Conservation (phyloP, 2,888 invertebrate species). For the Ichneumoninae sp. region DNA sequence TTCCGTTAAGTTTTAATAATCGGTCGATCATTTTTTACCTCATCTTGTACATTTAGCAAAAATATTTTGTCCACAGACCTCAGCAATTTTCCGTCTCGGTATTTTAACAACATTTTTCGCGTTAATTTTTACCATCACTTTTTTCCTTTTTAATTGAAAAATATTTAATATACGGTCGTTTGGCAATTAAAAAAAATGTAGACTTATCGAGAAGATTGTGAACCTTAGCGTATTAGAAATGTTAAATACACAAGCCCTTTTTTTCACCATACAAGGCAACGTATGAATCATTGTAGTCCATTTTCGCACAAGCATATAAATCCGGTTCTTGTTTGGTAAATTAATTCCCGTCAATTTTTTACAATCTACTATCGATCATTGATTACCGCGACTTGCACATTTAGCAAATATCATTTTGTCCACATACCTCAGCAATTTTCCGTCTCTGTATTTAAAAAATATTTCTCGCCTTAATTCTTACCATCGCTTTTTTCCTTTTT, state of each 20-base stretch:
- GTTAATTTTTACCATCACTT: no score
- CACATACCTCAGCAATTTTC: background rate
- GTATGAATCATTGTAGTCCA: no score
- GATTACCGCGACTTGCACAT: background rate
- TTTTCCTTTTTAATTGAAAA: background rate
- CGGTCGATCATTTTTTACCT: conserved; percentile 1
- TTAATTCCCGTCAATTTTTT: no score
- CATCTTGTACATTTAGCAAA: background rate
- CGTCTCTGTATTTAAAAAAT: background rate
- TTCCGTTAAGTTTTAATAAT: background rate
- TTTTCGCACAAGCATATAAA: no score
- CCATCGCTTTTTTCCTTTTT: background rate
- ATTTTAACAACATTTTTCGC: background rate
- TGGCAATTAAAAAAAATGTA: background rate
- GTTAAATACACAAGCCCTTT: no score
- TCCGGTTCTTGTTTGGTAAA: no score
- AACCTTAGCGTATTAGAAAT: no score
- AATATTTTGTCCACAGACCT: background rate
- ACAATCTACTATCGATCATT: conserved; percentile 1
- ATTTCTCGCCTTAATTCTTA: background rate
- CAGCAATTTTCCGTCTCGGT: background rate
- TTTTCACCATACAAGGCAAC: no score
- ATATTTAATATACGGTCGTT: background rate
- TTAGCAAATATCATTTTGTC: background rate
- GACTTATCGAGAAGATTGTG: no score